Conservation (phyloP, 1,140 invertebrate species). For the Physella acuta region DNA sequence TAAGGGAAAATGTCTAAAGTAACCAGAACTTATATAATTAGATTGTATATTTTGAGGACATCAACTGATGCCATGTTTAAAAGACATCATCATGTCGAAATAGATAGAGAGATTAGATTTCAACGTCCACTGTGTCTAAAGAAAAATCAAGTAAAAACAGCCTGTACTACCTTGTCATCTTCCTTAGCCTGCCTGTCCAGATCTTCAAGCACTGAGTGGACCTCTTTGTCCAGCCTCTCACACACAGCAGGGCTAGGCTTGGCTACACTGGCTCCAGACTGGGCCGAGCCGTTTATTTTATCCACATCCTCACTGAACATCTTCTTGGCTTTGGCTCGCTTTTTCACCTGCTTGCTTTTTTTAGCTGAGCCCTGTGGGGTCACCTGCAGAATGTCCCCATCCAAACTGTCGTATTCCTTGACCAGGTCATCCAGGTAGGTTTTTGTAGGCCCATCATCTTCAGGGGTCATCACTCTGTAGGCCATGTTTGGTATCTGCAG, state of each 20-base stretch:
- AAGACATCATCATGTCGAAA: too few relatives aligned
- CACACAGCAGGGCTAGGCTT: too few relatives aligned
- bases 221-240: too few relatives aligned
- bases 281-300: background rate
- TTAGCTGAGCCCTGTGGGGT: background rate
- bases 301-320: background rate
- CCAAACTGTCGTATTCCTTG: slow-evolving; percentile 60
- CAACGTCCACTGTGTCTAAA: too few relatives aligned
- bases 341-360: slow-evolving; percentile 26
- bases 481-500: slow-evolving; percentile 59
- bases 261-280: too few relatives aligned
- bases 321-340: slow-evolving; percentile 11
- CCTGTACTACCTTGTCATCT: slow-evolving; percentile 20
- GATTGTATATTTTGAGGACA: too few relatives aligned
- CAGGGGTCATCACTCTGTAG: slow-evolving; percentile 68
- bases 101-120: too few relatives aligned
- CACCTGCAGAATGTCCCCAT: slow-evolving; percentile 9
- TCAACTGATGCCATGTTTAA: too few relatives aligned
- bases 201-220: slow-evolving; percentile 4
- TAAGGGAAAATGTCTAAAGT: too few relatives aligned
- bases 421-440: slow-evolving; percentile 63
- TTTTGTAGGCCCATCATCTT: slow-evolving; percentile 64
- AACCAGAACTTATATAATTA: too few relatives aligned
- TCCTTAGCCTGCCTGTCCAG: slow-evolving; percentile 16
- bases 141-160: too few relatives aligned